phyloP scores from a whole-genome alignment of 1,140 invertebrate species.

The Pararge aegeria region DNA sequence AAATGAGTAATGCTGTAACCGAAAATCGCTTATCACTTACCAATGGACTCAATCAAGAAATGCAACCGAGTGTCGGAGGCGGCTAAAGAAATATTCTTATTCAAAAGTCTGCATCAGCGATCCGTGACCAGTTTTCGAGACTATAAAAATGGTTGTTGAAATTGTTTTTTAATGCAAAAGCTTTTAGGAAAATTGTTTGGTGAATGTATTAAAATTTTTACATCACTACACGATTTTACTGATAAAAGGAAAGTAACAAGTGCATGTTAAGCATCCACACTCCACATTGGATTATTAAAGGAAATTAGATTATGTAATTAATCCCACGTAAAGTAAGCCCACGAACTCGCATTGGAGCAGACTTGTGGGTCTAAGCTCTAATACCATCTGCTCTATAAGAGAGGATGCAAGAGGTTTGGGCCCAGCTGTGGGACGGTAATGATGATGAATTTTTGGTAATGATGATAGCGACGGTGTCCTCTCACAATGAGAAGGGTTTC shows the following conservation, averaged over 20 bases:
- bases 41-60: conserved; percentile 27
- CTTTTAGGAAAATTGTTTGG: conserved; percentile 11
- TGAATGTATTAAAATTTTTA: neutral
- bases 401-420: too few relatives aligned
- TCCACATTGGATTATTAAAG: too few relatives aligned
- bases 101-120: conserved; percentile 49
- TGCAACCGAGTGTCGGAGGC: conserved; percentile 43
- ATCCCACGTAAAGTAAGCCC: too few relatives aligned
- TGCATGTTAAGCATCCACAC: neutral
- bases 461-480: too few relatives aligned
- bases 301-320: too few relatives aligned
- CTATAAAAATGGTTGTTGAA: conserved; percentile 30
- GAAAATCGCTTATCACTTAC: conserved; percentile 19
- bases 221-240: neutral
- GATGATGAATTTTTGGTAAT: too few relatives aligned
- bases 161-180: conserved; percentile 20
- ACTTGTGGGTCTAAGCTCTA: too few relatives aligned
- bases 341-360: too few relatives aligned
- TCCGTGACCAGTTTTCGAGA: conserved; percentile 49
- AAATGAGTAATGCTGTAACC: too few relatives aligned
- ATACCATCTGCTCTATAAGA: too few relatives aligned
- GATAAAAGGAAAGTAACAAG: neutral
- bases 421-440: too few relatives aligned
- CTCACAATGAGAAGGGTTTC: too few relatives aligned
- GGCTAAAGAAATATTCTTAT: conserved; percentile 60